These are phyloP conservation scores for Siniperca undulata DNA, from an alignment of 2,797 vertebrate genomes.

Conservation along the genomic window DNA sequence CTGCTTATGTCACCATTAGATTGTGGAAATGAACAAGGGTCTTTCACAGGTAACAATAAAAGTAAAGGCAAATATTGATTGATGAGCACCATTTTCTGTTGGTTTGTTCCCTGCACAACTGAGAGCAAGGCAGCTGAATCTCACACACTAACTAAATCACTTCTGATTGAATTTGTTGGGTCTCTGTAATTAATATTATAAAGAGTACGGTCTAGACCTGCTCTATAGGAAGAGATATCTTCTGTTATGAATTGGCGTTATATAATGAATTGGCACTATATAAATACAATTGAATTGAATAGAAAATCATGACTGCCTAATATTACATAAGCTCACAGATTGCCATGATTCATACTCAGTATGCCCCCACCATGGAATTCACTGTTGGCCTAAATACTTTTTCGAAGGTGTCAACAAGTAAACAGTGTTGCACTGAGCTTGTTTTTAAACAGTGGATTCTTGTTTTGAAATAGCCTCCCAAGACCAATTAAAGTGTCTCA, in stretches of 20 bases:
- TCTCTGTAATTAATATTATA: no score
- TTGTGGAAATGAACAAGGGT: not conserved
- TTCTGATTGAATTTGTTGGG: not conserved
- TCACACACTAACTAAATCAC: constrained; percentile 24
- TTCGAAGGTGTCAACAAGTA: constrained; percentile 61
- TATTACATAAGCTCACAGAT: constrained; percentile 62
- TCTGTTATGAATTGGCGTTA: no score
- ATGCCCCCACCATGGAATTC: constrained; percentile 53
- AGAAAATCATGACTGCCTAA: constrained; percentile 28
- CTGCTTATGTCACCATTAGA: not conserved
- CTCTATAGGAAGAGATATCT: no score
- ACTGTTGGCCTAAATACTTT: constrained; percentile 51
- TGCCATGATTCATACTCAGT: constrained; percentile 58
- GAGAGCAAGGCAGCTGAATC: constrained; percentile 16
- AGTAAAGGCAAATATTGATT: not conserved
- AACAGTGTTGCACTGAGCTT: constrained; percentile 47
- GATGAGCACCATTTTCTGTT: constrained; percentile 5
- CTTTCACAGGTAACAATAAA: not conserved
- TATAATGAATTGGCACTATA: no score
- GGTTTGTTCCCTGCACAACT: not conserved
- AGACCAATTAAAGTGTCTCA: constrained; percentile 67
- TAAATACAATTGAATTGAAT: no score
- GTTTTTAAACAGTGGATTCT: constrained; percentile 57
- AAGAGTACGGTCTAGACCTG: no score
- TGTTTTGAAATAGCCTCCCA: constrained; percentile 55